Conservation (phyloP, 2,888 invertebrate genomes). For the Neuroscelio doddi region DNA sequence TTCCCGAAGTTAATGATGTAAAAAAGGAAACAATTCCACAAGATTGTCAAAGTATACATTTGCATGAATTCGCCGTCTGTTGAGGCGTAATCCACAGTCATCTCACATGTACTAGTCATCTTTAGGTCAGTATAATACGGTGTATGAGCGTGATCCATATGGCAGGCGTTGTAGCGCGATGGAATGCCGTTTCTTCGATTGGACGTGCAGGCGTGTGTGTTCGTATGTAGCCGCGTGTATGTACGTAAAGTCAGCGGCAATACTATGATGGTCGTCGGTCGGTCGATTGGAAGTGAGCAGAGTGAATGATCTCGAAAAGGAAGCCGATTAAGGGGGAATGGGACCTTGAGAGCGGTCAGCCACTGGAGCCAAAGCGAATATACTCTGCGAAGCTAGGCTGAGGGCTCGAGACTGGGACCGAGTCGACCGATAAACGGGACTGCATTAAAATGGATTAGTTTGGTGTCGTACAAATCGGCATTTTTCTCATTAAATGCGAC, state of each 20-base stretch:
- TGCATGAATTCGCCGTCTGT: too few species aligned
- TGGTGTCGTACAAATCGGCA: neutral
- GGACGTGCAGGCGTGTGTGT: conserved; percentile 9
- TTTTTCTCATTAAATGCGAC: neutral
- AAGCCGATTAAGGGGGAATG: conserved; percentile 62
- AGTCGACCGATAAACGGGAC: conserved; percentile 1
- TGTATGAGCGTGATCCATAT: conserved; percentile 33
- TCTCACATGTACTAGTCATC: conserved; percentile 51
- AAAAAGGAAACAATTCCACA: too few species aligned
- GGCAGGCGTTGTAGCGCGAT: conserved; percentile 14
- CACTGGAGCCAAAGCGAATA: conserved; percentile 53
- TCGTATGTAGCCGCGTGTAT: conserved; percentile 22
- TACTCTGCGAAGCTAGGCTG: conserved; percentile 16
- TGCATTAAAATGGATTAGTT: conserved; percentile 5
- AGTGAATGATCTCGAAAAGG: conserved; percentile 66
- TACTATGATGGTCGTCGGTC: conserved; percentile 35
- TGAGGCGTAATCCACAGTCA: neutral
- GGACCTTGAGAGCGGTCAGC: conserved; percentile 71
- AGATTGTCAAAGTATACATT: too few species aligned
- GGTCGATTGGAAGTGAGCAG: conserved; percentile 58
- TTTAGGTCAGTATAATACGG: conserved; percentile 61
- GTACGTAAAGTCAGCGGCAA: neutral
- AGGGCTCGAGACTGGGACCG: conserved; percentile 2
- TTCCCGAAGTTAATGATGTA: too few species aligned
- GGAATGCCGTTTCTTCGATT: conserved; percentile 36